Base-by-base conservation (phyloP, 64 coral and sea anemone species). In the Montipora cactus region DNA sequence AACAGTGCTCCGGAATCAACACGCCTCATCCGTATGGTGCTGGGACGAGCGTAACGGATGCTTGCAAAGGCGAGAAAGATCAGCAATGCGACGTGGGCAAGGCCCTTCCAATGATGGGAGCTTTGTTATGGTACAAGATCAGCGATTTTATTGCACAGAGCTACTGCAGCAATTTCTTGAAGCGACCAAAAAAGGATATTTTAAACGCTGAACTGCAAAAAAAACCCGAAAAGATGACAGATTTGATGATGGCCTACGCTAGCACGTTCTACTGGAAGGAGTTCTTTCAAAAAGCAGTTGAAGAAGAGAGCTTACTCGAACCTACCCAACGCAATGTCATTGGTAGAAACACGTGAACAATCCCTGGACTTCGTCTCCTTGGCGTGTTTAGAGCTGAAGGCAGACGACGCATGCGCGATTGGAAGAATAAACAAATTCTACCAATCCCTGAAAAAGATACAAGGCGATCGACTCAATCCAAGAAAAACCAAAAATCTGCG, bases 21-120 rank as follows among this genome's bases (percentile, higher is more conserved):
- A 28, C 23, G 3, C 71, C n/a, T 28, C 28, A 9, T 74, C 71
- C 71, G 5, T 74, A 74, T 44, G 71, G 71, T 8, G 71, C 7
- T 44, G 71, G 71, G 4, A 74, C 1, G 16, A 44, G 23, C 71
- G 28, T 23, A 7, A 74, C 22, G 12, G 71, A 64, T 15, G 82
- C 82, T 86, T 86, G 82, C 82, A 49, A 45, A 18, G 28, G 59
- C 21, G 68, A 44, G 15, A 46, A 48, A 64, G 14, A 64, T 3
- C 14, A 8, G 10, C 10, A 44, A 77, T 89, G 74, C 23, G 22
- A 89, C 76, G 74, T 89, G 4, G 4, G 15, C 4, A 73, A 78
- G 53, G 87, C 87, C 0, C 25, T 89, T 14, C 87, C 87, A 14
- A 59, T 89, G 44, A 89, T 89, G 72, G 23, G 57, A 10, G 69